phyloP scores from a whole-genome alignment of 2,113 vertebrate genomes.

The Motacilla alba region DNA sequence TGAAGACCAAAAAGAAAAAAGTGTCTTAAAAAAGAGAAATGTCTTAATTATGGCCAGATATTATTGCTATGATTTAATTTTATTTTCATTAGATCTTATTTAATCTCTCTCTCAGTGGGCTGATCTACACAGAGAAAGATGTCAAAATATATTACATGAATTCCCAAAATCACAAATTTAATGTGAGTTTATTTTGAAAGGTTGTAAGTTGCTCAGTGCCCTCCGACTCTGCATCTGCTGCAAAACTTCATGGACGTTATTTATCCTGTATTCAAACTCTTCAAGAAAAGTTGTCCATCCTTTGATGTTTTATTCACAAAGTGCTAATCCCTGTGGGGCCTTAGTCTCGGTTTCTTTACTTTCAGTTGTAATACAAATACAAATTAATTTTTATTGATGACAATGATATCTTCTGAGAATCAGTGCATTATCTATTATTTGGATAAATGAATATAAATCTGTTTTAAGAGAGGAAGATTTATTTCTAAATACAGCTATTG shows the following conservation, averaged over 20 bases:
- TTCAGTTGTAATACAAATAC: background rate
- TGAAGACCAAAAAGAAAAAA: background rate
- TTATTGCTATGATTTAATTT: slow-evolving; percentile 5
- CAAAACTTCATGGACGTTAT: background rate
- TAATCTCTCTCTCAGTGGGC: background rate
- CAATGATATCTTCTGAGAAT: background rate
- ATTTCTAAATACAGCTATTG: background rate
- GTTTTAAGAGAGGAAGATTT: background rate
- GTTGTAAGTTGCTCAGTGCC: background rate
- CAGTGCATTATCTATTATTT: background rate
- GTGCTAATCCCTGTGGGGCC: background rate
- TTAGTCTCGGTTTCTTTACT: background rate
- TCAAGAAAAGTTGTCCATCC: background rate
- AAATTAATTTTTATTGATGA: background rate
- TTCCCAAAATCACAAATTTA: background rate
- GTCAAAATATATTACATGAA: background rate
- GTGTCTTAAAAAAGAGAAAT: background rate
- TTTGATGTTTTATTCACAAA: background rate
- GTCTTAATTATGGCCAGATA: background rate
- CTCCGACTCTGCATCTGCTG: background rate
- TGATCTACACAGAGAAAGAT: background rate
- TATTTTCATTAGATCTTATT: background rate
- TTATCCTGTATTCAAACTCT: background rate
- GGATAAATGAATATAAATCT: background rate
- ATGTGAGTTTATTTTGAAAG: background rate